phyloP scores from a whole-genome alignment of 2,888 invertebrate species.

The Standfussiana lucernea region DNA sequence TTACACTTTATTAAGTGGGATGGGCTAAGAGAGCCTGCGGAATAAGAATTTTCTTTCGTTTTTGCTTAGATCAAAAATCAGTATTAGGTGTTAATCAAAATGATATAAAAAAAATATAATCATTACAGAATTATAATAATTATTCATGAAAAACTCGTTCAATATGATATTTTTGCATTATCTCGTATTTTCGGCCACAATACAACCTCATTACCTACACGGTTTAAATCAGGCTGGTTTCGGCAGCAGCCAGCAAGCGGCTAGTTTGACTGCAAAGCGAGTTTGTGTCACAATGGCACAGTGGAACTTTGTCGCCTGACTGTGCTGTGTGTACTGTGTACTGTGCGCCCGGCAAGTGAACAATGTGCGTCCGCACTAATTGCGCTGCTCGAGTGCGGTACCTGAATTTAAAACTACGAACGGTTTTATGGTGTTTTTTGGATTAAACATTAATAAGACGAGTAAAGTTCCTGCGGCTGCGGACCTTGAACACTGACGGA shows the following conservation, averaged over 20 bases:
- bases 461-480: neutral
- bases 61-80: neutral
- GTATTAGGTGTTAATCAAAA: neutral
- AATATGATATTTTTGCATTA: neutral
- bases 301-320: conserved; percentile 42
- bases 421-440: neutral
- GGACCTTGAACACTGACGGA: neutral
- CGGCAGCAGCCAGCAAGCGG: conserved; percentile 6
- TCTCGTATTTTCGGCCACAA: conserved; percentile 1
- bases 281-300: conserved; percentile 39
- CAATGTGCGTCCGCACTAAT: conserved; percentile 26
- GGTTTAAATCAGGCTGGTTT: conserved; percentile 21
- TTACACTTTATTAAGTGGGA: neutral
- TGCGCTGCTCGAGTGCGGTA: neutral
- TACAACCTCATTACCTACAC: conserved; percentile 14
- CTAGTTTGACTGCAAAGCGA: conserved; percentile 26
- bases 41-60: neutral
- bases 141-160: neutral
- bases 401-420: neutral
- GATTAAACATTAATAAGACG: neutral
- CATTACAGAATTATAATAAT: neutral
- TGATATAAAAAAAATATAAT: too few relatives aligned
- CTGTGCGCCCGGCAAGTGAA: neutral
- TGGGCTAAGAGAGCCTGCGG: neutral
- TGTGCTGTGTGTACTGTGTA: too few relatives aligned